Percentiles rank a stretch among this genome's conserved stretches.
Evolutionary conservation across 2,888 invertebrate genomes (phyloP).

Genomic region (Epistrophella euchroma): DNA sequence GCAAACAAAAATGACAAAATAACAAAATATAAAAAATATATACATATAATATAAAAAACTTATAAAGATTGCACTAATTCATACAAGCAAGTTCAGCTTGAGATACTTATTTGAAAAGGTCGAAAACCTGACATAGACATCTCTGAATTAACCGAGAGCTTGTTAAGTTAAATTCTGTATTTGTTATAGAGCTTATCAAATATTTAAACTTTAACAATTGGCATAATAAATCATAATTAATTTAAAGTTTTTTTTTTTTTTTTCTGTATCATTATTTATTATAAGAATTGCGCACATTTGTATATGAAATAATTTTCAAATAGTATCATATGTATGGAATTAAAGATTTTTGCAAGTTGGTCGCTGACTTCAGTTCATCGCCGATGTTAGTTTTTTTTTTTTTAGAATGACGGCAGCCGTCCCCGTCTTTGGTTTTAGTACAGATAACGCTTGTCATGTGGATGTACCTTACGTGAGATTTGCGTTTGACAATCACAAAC

Average conservation of each 20-base stretch:
- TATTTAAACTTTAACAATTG: slow-evolving; percentile 73
- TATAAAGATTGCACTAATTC: slow-evolving; percentile 31
- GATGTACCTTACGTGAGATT: slow-evolving; percentile 41
- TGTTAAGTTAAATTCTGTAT: slow-evolving; percentile 60
- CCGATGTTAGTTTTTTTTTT: slow-evolving; percentile 47
- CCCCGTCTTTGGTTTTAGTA: slow-evolving; percentile 23
- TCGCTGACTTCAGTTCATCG: not conserved
- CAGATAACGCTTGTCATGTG: slow-evolving; percentile 70
- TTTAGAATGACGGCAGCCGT: slow-evolving; percentile 10
- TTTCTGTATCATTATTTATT: slow-evolving; percentile 18
- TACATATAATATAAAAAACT: slow-evolving; percentile 9
- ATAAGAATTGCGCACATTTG: slow-evolving; percentile 41
- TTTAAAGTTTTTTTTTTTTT: slow-evolving; percentile 40
- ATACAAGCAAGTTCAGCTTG: slow-evolving; percentile 59
- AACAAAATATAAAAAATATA: not conserved
- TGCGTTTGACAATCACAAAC: slow-evolving; percentile 59
- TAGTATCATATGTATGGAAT: slow-evolving; percentile 17
- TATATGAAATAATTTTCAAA: slow-evolving; percentile 48
- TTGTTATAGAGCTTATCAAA: slow-evolving; percentile 64
- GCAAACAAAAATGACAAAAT: slow-evolving; percentile 19
- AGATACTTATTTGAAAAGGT: slow-evolving; percentile 67
- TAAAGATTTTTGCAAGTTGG: slow-evolving; percentile 23
- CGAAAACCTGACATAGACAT: slow-evolving; percentile 62
- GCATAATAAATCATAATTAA: slow-evolving; percentile 74
- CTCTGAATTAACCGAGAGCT: slow-evolving; percentile 27